Conservation (phyloP, 2,888 invertebrate genomes). For the Eupithecia pulchellata region DNA sequence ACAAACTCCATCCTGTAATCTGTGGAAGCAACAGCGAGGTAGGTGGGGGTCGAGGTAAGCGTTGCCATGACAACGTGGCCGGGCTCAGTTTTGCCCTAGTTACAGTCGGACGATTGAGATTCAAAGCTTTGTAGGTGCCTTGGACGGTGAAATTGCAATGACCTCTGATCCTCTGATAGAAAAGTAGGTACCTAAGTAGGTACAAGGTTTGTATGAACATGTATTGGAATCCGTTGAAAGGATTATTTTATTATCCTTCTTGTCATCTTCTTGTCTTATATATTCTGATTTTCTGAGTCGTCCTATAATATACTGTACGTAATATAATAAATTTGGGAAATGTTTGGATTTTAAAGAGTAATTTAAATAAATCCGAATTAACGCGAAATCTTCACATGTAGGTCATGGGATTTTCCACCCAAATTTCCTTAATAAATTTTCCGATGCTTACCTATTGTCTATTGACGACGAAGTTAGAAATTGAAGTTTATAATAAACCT, state of each 20-base stretch:
- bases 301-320: not conserved
- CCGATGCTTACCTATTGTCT: not conserved
- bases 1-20: slow-evolving; percentile 39
- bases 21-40: slow-evolving; percentile 42
- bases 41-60: slow-evolving; percentile 44
- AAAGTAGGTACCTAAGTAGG: not conserved
- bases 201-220: not conserved
- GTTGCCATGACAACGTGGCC: slow-evolving; percentile 62
- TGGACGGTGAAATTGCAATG: slow-evolving; percentile 44
- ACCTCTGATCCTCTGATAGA: slow-evolving; percentile 38
- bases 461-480: not conserved
- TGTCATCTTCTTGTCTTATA: not conserved
- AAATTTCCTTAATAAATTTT: not conserved
- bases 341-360: not conserved
- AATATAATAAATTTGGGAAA: not conserved
- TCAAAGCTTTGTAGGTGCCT: slow-evolving; percentile 51
- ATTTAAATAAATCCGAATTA: not conserved
- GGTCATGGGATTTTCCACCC: not conserved
- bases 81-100: slow-evolving; percentile 75
- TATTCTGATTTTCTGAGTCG: not conserved
- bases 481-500: too few relatives aligned
- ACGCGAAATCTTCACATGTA: not conserved
- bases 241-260: slow-evolving; percentile 11
- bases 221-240: slow-evolving; percentile 17
- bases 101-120: slow-evolving; percentile 59